Percentiles rank a stretch among this genome's conserved stretches.
Evolutionary conservation across 2,888 invertebrate species (phyloP).

Genomic region (Drosophila macrospina): DNA sequence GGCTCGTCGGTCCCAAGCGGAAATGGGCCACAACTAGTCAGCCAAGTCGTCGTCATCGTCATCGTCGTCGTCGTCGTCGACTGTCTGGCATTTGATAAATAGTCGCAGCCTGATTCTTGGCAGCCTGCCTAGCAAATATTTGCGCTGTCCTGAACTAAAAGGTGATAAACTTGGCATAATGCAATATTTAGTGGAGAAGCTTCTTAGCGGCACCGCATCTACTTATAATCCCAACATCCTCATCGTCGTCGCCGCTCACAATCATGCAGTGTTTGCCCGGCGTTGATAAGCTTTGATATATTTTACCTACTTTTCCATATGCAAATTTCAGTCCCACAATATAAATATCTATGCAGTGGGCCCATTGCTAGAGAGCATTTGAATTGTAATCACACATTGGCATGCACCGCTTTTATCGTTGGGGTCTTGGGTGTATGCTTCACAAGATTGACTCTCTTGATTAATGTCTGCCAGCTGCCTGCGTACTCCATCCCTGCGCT

Average conservation of each 20-base stretch:
- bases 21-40: slow-evolving; percentile 46
- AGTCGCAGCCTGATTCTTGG: slow-evolving; percentile 49
- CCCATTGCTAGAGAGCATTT: slow-evolving; percentile 21
- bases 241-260: slow-evolving; percentile 5
- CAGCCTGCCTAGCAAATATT: slow-evolving; percentile 62
- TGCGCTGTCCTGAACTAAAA: slow-evolving; percentile 61
- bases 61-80: slow-evolving; percentile 4
- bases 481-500: slow-evolving; percentile 15
- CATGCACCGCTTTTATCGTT: slow-evolving; percentile 4
- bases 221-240: slow-evolving; percentile 1
- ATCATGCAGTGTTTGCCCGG: slow-evolving; percentile 50
- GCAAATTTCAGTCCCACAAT: slow-evolving; percentile 44
- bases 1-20: slow-evolving; percentile 27
- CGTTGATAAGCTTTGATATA: slow-evolving; percentile 67
- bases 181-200: slow-evolving; percentile 65
- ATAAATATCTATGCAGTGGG: slow-evolving; percentile 20
- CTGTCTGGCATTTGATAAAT: slow-evolving; percentile 56
- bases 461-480: slow-evolving; percentile 61
- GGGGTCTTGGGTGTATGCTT: slow-evolving; percentile 43
- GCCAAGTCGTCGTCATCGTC: slow-evolving; percentile 17
- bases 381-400: slow-evolving; percentile 19
- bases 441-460: slow-evolving; percentile 67
- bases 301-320: slow-evolving; percentile 49
- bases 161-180: slow-evolving; percentile 74
- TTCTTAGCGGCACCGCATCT: slow-evolving; percentile 35